Base-by-base conservation (phyloP, 92 coral and sea anemone genomes). In the Bergia puertoricense region DNA sequence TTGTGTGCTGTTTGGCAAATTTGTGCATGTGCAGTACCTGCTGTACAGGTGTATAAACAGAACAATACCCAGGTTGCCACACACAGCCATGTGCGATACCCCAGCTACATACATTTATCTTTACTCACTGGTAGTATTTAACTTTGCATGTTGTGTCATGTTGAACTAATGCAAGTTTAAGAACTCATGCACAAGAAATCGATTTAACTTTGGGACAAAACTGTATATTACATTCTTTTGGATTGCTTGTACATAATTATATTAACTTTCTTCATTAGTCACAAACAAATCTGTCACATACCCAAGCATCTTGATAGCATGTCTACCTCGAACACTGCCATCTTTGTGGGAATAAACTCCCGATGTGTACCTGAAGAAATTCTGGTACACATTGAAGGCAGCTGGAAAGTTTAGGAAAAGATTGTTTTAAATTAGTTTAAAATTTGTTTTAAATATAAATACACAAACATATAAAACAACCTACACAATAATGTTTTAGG, bases 301-400 rank as follows among this genome's bases (percentile, higher is more conserved):
- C 93, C 99, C 99, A 72, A 97, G 85, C 38, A 97, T 93, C 89
- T 97, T 97, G 89, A 97, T 92, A 46, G 99, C 99, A 92, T 97
- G 99, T 0, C 93, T 93, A 3, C 99, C 99, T 57, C 79, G 91
- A 39, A 6, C 16, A 5, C 10, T 1, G 11, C 97, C 99, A 57
- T 94, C 88, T n/a, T 86, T 85, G 78, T 93, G 98, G 9, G 74
- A 54, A 59, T 97, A 97, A 0, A 97, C 97, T n/a, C 99, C 99
- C 23, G 91, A 86, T 57, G 44, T 77, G 91, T 97, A 97, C 85
- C 50, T 71, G 76, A 16, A 92, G 90, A 97, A 97, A 85, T 97
- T 98, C 66, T 88, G 91, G 80, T 94, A 97, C 65, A 97, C 98
- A 13, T 94, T 93, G 85, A 97, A 97, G 57, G 43, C 92, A 67